Base-by-base conservation (phyloP, 2,113 vertebrate genomes). In the Oxygymnocypris stewartii region DNA sequence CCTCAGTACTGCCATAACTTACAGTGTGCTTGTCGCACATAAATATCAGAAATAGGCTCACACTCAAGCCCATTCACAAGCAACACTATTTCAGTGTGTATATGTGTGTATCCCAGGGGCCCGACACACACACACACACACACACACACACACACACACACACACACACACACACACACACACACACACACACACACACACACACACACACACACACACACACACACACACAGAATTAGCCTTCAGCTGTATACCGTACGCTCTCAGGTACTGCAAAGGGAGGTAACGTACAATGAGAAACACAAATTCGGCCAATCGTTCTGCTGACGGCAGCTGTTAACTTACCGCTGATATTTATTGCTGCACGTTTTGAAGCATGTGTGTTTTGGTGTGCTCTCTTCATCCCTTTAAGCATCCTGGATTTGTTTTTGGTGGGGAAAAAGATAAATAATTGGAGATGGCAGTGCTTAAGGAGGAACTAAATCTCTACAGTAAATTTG, bases 1-100 rank as follows among this genome's bases (percentile, higher is more conserved):
- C 89, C 54, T 77, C 42, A 88, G 73, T 57, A 67, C 42, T 84
- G 79, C 90, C 91, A 92, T 94, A 94, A 95, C 90, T 94, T 94
- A 94, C 80, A 73, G 4, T 87, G 87, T 88, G 84, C 81, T 87
- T 28, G 86, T 44, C 25, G 86, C 89, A 90, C 90, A 92, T 95
- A 93, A 95, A 95, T 94, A 94, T 91, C 85, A 90, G 87, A 90
- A 91, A 90, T 90, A 93, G 91, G 89, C 92, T 93, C 92, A 90
- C 88, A 89, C 88, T 93, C 90, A 89, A 73, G 90, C 87, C 47
- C 57, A 86, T 85, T 82, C 85, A 57, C 92, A 90, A 93, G 91
- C 84, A 89, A 92, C 89, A 81, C 90, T 90, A 91, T 87, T 90
- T 63, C 3, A 31, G 73, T 61, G 67, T 86, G 84, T 81, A 74